A percentile compares a stretch with the other conserved stretches of the same genome.
These are phyloP conservation scores for Nestor notabilis DNA, from an alignment of 2,113 vertebrate species.

Conservation along the genomic window DNA sequence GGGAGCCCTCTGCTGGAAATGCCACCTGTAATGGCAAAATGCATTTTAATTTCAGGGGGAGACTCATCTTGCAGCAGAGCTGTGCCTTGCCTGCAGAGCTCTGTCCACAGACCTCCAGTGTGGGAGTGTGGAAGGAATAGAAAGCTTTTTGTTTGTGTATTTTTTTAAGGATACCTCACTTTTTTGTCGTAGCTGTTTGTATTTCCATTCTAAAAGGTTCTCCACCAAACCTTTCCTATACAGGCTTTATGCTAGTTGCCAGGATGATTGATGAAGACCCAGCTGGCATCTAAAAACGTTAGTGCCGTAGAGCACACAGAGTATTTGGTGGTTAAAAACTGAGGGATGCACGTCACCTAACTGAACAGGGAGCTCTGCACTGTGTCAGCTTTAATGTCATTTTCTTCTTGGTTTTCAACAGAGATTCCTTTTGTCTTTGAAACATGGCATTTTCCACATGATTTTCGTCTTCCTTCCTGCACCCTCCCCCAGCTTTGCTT, in stretches of 20 bases:
- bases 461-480: constrained; percentile 18
- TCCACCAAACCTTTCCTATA: not conserved
- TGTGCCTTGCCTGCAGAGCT: not conserved
- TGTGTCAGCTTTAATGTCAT: not conserved
- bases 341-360: not conserved
- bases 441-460: not conserved
- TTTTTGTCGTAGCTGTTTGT: not conserved
- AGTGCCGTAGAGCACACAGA: not conserved
- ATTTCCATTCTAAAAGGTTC: not conserved
- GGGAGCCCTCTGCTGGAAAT: constrained; percentile 62
- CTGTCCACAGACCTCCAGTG: not conserved
- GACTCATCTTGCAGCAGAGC: not conserved
- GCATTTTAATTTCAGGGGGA: not conserved
- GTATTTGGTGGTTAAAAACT: not conserved
- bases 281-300: not conserved
- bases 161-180: not conserved
- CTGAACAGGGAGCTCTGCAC: not conserved
- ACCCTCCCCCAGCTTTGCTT: not conserved
- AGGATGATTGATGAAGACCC: not conserved
- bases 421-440: constrained; percentile 38
- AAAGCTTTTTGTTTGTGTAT: not conserved
- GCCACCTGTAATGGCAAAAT: not conserved
- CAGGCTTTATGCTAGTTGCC: not conserved
- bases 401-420: constrained; percentile 1
- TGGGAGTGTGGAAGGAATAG: not conserved